phyloP scores from a whole-genome alignment of 2,797 vertebrate genomes.

The Cercopithecus neglectus region DNA sequence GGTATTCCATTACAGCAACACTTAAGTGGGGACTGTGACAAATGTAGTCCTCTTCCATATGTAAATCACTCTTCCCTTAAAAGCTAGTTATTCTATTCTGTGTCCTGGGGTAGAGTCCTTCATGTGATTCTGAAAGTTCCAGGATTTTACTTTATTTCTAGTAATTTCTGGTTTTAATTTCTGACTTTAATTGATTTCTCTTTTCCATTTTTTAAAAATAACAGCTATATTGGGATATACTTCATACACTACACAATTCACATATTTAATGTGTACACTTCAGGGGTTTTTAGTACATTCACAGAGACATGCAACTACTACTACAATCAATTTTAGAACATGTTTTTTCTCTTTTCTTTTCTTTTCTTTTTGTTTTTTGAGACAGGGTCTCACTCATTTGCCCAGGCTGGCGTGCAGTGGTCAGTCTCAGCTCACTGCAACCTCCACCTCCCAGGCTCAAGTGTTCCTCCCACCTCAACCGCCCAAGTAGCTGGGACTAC shows the following conservation, averaged over 20 bases:
- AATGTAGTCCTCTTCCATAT: background rate
- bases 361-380: too few relatives aligned
- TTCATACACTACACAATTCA: background rate
- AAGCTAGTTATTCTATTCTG: background rate
- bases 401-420: too few relatives aligned
- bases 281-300: background rate
- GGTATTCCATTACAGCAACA: background rate
- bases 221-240: background rate
- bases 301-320: background rate
- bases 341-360: background rate
- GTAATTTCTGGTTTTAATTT: background rate
- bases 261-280: background rate
- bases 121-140: background rate
- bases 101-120: background rate
- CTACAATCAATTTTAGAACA: background rate
- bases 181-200: background rate
- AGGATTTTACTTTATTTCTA: constrained; percentile 12
- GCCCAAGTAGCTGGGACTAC: too few relatives aligned
- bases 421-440: too few relatives aligned
- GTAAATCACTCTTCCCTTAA: background rate
- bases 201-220: background rate
- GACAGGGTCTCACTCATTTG: too few relatives aligned
- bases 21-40: background rate
- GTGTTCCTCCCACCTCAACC: too few relatives aligned
- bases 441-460: too few relatives aligned